Conservation (phyloP, 2,888 invertebrate genomes). For the Coleophora flavipennella region DNA sequence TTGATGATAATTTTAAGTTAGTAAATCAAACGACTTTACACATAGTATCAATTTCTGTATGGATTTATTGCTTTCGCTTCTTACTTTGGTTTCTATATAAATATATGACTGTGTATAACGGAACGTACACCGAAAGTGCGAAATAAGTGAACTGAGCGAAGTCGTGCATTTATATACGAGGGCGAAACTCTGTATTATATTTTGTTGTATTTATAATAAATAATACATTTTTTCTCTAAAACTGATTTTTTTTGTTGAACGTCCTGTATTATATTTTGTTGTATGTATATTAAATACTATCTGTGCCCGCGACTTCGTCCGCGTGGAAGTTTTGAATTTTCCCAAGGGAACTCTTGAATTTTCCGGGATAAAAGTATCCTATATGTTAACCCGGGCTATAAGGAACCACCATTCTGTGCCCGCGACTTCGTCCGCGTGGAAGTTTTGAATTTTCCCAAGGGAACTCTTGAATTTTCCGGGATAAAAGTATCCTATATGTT, state of each 20-base stretch:
- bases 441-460: too few species aligned
- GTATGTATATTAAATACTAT: too few species aligned
- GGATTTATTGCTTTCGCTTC: conserved; percentile 20
- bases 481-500: too few species aligned
- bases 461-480: too few species aligned
- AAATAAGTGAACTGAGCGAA: conserved; percentile 17
- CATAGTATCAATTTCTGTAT: conserved; percentile 16
- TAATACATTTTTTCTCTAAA: conserved; percentile 42
- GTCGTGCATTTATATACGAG: conserved; percentile 42
- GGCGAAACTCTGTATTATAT: conserved; percentile 45
- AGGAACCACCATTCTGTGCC: too few species aligned
- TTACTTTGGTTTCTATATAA: conserved; percentile 1
- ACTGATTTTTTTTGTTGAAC: conserved; percentile 24
- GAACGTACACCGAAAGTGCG: conserved; percentile 20
- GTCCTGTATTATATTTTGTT: too few species aligned
- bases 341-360: too few species aligned
- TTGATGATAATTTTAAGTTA: conserved; percentile 30
- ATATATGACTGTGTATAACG: conserved; percentile 12
- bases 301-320: too few species aligned
- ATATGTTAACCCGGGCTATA: too few species aligned
- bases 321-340: too few species aligned
- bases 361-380: too few species aligned
- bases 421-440: too few species aligned
- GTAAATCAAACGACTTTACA: conserved; percentile 20
- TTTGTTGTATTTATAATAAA: conserved; percentile 52